phyloP scores from a whole-genome alignment of 2,797 vertebrate species.

The Melanogrammus aeglefinus region DNA sequence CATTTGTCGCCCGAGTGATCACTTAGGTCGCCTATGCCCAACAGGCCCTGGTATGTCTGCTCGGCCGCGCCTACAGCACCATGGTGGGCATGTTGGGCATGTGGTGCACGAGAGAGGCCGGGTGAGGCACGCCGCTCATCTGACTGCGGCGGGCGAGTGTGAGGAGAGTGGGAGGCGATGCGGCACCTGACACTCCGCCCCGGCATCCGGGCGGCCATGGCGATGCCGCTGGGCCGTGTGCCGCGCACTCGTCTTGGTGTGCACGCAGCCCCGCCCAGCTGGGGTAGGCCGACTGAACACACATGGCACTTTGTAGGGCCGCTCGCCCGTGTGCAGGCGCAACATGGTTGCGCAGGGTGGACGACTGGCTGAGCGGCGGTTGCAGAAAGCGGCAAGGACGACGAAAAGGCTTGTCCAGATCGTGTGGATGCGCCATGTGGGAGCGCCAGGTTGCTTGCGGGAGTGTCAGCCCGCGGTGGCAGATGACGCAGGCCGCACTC shows the following conservation, averaged over 20 bases:
- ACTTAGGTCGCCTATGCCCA: no score
- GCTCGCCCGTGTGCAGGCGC: slow-evolving; percentile 94
- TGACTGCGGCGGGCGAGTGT: slow-evolving; percentile 67
- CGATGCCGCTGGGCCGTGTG: slow-evolving; percentile 80
- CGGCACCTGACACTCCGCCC: slow-evolving; percentile 29
- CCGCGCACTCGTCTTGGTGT: slow-evolving; percentile 92
- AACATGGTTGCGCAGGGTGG: slow-evolving; percentile 96
- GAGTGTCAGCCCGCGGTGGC: slow-evolving; percentile 98
- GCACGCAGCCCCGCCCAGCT: slow-evolving; percentile 92
- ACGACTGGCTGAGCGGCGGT: slow-evolving; percentile 97
- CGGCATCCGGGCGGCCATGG: background rate
- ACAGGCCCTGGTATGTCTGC: background rate
- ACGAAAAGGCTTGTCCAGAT: slow-evolving; percentile 98
- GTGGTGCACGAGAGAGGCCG: slow-evolving; percentile 84
- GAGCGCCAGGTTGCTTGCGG: slow-evolving; percentile 97
- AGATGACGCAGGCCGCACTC: slow-evolving; percentile 98
- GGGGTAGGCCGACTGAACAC: slow-evolving; percentile 91
- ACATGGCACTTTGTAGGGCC: slow-evolving; percentile 97
- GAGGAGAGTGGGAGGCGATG: background rate
- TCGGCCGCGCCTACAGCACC: slow-evolving; percentile 76
- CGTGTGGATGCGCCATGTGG: slow-evolving; percentile 99
- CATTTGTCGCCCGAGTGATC: no score
- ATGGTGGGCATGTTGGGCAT: slow-evolving; percentile 91
- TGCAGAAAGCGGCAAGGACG: slow-evolving; percentile 97
- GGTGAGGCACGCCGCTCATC: slow-evolving; percentile 80